Evolutionary conservation across 2,113 vertebrate species (phyloP).

Genomic region (Narcine bancroftii): DNA sequence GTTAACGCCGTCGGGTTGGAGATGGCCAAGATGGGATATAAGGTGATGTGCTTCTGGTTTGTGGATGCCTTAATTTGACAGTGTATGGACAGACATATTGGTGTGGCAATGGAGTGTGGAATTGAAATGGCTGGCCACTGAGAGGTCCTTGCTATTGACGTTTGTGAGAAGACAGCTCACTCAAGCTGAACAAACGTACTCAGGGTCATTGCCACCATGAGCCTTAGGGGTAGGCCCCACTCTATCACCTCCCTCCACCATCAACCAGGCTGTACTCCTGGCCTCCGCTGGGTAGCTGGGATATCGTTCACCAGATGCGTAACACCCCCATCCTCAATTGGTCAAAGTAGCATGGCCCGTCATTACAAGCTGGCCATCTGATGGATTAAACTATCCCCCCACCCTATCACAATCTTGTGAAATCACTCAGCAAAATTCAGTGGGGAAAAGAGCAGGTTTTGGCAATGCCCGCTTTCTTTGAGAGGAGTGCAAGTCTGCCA

Average conservation of each 20-base stretch:
- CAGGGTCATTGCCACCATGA: not conserved
- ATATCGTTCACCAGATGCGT: not conserved
- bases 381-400: not conserved
- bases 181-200: not conserved
- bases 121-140: no score
- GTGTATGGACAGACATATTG: no score
- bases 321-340: not conserved
- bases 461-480: not conserved
- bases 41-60: no score
- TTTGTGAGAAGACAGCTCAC: not conserved
- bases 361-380: not conserved
- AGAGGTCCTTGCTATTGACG: no score
- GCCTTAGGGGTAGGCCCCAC: no score
- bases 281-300: not conserved
- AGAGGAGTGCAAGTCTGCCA: not conserved
- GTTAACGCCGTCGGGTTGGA: no score
- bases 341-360: not conserved
- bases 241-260: no score
- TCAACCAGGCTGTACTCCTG: not conserved
- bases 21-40: no score
- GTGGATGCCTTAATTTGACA: no score
- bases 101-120: no score
- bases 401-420: not conserved
- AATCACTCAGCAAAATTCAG: not conserved
- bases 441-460: not conserved